These are phyloP conservation scores for Pelobates cultripes DNA, from an alignment of 2,797 vertebrate species.

Conservation along the genomic window DNA sequence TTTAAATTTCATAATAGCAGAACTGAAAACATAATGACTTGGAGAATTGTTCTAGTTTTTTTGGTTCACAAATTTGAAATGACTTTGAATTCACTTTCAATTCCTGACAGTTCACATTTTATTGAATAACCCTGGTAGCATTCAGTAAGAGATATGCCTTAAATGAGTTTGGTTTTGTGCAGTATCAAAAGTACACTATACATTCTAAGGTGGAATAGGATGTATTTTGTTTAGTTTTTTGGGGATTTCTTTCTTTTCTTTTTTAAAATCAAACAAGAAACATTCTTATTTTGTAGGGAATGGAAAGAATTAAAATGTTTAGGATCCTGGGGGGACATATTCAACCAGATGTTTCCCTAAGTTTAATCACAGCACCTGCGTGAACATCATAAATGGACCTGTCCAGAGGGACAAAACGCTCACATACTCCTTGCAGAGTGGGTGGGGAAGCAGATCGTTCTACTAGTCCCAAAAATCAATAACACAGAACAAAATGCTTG, in stretches of 20 bases:
- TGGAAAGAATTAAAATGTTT: slow-evolving; percentile 45
- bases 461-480: not conserved
- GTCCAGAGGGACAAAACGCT: slow-evolving; percentile 16
- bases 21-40: too few species aligned
- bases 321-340: slow-evolving; percentile 21
- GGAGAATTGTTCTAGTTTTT: too few species aligned
- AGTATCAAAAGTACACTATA: too few species aligned
- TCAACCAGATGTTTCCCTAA: slow-evolving; percentile 37
- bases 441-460: not conserved
- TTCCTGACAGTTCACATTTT: too few species aligned
- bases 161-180: too few species aligned
- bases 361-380: slow-evolving; percentile 36
- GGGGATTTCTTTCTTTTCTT: not conserved
- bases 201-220: too few species aligned
- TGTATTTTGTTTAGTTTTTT: not conserved
- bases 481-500: slow-evolving; percentile 4
- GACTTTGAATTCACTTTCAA: too few species aligned
- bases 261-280: not conserved
- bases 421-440: slow-evolving; percentile 4
- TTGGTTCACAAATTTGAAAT: too few species aligned
- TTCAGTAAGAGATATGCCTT: too few species aligned
- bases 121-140: too few species aligned
- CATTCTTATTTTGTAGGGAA: slow-evolving; percentile 25
- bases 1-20: too few species aligned
- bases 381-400: slow-evolving; percentile 11